These are phyloP conservation scores for Indicator indicator DNA, from an alignment of 2,113 vertebrate genomes.

Conservation along the genomic window DNA sequence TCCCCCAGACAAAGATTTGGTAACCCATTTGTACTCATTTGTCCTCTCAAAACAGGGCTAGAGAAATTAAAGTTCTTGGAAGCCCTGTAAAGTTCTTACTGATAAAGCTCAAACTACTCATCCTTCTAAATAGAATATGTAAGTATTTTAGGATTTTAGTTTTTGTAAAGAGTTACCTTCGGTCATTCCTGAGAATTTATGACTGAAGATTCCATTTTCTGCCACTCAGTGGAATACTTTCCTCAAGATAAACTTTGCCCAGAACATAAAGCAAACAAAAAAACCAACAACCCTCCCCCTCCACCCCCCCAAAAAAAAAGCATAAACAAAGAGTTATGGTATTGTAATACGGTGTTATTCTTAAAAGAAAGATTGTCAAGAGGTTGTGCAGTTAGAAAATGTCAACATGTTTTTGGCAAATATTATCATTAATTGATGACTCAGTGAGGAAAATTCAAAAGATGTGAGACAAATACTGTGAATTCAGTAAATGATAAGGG, in stretches of 20 bases:
- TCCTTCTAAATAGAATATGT: neutral
- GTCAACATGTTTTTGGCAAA: neutral
- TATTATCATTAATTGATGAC: neutral
- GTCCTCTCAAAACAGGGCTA: neutral
- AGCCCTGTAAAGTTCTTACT: neutral
- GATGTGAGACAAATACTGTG: neutral
- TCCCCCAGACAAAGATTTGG: neutral
- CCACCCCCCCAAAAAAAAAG: rapidly evolving
- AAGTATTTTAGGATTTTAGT: neutral
- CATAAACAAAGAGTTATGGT: neutral
- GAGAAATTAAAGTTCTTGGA: neutral
- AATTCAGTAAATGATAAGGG: neutral
- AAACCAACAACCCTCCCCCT: rapidly evolving
- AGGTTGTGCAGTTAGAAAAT: neutral
- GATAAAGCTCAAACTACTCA: neutral
- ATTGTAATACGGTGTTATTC: neutral
- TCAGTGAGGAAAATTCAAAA: neutral
- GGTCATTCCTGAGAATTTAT: neutral
- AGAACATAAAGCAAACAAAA: neutral
- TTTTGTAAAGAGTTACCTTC: neutral
- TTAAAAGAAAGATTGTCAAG: neutral
- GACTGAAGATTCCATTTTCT: neutral
- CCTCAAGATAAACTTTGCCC: neutral
- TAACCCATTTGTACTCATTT: neutral
- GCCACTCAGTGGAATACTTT: neutral